phyloP scores from a whole-genome alignment of 2,113 vertebrate species.

The Sprattus sprattus region DNA sequence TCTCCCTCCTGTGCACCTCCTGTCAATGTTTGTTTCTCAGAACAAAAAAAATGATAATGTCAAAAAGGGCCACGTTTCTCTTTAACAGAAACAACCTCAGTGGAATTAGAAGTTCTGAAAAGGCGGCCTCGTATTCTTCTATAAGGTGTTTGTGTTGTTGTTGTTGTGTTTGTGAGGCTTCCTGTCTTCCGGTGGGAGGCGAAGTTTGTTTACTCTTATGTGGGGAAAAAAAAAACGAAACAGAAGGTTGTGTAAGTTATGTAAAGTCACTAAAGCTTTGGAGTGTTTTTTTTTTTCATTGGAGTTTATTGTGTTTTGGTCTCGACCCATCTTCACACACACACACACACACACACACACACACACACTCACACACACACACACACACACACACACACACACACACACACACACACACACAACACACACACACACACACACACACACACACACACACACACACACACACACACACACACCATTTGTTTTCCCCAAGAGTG shows the following conservation, averaged over 20 bases:
- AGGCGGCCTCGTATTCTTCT: neutral
- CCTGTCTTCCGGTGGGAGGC: neutral
- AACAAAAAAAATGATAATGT: slow-evolving; percentile 9
- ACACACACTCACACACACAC: slow-evolving; percentile 11
- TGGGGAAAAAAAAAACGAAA: neutral
- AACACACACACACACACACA: neutral
- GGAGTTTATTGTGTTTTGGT: neutral
- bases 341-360: neutral
- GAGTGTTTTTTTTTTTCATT: neutral
- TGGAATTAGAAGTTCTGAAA: neutral
- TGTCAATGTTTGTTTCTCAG: slow-evolving; percentile 5
- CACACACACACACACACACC: neutral
- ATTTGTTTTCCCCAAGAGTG: neutral
- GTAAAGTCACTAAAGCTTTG: neutral
- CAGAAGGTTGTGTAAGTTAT: neutral
- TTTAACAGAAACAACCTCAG: neutral
- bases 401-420: no score
- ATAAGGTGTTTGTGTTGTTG: neutral
- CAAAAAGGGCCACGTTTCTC: neutral
- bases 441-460: neutral
- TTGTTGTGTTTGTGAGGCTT: neutral
- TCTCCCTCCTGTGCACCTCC: neutral
- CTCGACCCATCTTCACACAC: neutral
- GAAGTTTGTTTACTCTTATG: neutral
- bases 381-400: no score